These are phyloP conservation scores for Hyalella azteca DNA, from an alignment of 2,888 invertebrate species.

Conservation along the genomic window DNA sequence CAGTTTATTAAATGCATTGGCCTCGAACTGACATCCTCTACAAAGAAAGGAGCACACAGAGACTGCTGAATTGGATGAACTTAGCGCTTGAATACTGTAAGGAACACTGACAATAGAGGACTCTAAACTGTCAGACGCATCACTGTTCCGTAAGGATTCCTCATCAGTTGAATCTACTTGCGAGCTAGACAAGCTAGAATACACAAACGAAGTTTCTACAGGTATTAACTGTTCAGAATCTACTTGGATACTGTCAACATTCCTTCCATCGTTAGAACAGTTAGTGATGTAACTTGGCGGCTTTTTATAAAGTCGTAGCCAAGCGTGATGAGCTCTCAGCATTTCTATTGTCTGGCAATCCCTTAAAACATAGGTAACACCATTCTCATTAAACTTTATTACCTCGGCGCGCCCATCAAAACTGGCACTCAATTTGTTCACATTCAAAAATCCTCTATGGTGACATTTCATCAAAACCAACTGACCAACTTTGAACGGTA, in stretches of 20 bases:
- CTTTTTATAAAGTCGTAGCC: not conserved
- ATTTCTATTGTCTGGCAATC: not conserved
- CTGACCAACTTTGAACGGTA: not conserved
- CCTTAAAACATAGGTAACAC: not conserved
- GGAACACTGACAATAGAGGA: not conserved
- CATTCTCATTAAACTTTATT: not conserved
- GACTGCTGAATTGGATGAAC: too few relatives aligned
- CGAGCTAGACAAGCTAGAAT: too few relatives aligned
- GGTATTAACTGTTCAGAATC: too few relatives aligned
- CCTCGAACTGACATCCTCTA: too few relatives aligned
- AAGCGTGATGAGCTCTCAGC: conserved; percentile 1
- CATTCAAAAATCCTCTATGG: not conserved
- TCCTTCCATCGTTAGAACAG: not conserved
- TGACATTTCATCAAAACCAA: not conserved
- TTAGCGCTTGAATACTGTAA: too few relatives aligned
- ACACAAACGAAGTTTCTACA: too few relatives aligned
- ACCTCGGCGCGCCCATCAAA: not conserved
- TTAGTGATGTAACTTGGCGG: not conserved
- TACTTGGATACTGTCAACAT: not conserved
- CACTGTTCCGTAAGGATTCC: not conserved
- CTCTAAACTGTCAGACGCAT: not conserved
- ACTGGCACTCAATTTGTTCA: not conserved
- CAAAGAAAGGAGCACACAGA: too few relatives aligned
- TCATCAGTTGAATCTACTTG: not conserved
- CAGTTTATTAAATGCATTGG: too few relatives aligned